Evolutionary conservation across 2,113 vertebrate species (phyloP).

Genomic region (Neolamprologus ventralis): DNA sequence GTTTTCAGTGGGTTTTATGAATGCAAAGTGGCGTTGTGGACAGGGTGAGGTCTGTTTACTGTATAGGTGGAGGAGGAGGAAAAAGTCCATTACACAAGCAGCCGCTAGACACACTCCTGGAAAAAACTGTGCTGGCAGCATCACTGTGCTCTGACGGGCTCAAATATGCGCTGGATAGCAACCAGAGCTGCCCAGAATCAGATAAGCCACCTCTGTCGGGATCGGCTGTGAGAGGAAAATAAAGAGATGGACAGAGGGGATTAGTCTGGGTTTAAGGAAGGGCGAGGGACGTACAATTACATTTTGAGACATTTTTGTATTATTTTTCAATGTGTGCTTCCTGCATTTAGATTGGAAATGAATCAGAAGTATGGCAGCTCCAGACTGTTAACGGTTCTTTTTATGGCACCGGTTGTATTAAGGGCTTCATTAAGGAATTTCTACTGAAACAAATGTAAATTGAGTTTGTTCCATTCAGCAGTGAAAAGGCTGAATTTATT

Average conservation of each 20-base stretch:
- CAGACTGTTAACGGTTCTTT: neutral
- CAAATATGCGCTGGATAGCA: constrained; percentile 39
- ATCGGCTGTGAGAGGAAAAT: neutral
- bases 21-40: neutral
- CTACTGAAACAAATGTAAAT: neutral
- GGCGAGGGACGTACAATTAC: neutral
- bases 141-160: neutral
- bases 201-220: constrained; percentile 37
- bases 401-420: neutral
- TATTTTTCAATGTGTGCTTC: neutral
- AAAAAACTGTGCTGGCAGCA: constrained; percentile 33
- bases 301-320: neutral
- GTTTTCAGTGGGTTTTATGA: neutral
- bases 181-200: constrained; percentile 38
- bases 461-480: neutral
- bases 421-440: neutral
- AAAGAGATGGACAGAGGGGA: neutral
- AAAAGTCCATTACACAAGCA: constrained; percentile 10
- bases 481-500: neutral
- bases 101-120: neutral
- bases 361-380: neutral
- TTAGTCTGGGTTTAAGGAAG: neutral
- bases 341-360: neutral
- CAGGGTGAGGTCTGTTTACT: neutral
- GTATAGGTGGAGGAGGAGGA: neutral